Base-by-base conservation (phyloP, 2,888 invertebrate species). In the Drosophila buzzatii region DNA sequence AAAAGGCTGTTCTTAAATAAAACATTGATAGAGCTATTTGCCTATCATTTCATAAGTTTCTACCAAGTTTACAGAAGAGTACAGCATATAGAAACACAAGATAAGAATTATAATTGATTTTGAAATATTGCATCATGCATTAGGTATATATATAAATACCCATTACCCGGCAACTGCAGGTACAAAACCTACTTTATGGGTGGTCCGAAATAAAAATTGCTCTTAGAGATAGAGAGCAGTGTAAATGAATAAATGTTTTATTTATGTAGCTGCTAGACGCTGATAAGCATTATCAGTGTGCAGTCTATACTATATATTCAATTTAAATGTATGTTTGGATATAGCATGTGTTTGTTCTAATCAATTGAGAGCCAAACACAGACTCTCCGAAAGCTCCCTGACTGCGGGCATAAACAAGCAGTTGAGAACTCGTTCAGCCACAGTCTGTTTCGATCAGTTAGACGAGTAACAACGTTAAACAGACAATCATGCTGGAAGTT, bases 401-500 rank as follows among this genome's bases (percentile, higher is more conserved):
- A 9, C 2, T 39, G 35, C 18, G 18, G 39, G 6, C 63, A 23
- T 27, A 10, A 31, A 45, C 18, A 42, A 9, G 3, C 27, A 16
- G 52, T 20, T 18, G 3, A 35, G 14, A 56, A 47, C 14, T 55
- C 42, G 14, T 12, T 31, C 14, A 31, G 45, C 45, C 12, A 14
- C 66, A 77, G 67, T 77, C 51, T 9, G 23, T 33, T 44, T 41
- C 7, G 3, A 67, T 44, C 18, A 16, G 41, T 49, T 18, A 2
- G 1, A 49, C 37, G 39, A 3, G 9, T 33, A 16, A 62, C 49
- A 63, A 51, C 61, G 41, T n/a, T 20, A 39, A 18, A 5, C 16
- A 16, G 9, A 23, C 1, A 35, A 63, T 12, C 31, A 83, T 83
- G 88, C 33, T 82, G 52, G 57, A 64, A 49, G 52, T 82, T 44